A percentile compares a stretch with the other conserved stretches of the same genome.
Evolutionary conservation across 2,797 vertebrate genomes (phyloP).

Genomic region (Schizopygopsis malacanthus): DNA sequence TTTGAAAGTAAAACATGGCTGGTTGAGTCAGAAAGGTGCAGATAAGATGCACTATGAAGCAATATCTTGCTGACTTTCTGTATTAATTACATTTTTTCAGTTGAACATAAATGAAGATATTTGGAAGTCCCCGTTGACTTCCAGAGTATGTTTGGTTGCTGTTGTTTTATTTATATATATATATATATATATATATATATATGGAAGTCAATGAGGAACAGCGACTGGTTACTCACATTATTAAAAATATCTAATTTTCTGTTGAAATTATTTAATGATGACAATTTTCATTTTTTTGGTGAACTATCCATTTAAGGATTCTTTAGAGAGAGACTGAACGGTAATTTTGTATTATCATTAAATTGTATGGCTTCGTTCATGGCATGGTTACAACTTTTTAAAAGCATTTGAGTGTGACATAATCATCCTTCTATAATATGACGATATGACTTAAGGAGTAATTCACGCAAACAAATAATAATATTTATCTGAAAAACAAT

Average conservation of each 20-base stretch:
- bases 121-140: neutral
- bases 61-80: conserved; percentile 20
- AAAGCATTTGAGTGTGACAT: neutral
- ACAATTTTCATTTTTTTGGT: neutral
- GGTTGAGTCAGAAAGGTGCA: conserved; percentile 74
- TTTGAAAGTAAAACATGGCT: conserved; percentile 69
- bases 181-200: too few species aligned
- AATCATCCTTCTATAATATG: neutral
- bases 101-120: neutral
- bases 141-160: neutral
- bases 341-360: neutral
- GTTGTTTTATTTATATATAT: too few species aligned
- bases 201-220: neutral
- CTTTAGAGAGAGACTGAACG: neutral
- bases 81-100: neutral
- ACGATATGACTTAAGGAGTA: neutral
- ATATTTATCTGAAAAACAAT: neutral
- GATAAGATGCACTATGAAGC: conserved; percentile 53
- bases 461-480: neutral
- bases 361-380: neutral
- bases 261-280: neutral
- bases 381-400: neutral
- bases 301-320: neutral
- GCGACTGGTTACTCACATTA: neutral
- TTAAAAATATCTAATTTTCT: neutral